phyloP scores from a whole-genome alignment of 2,888 invertebrate genomes.

The Brachyptera putata region DNA sequence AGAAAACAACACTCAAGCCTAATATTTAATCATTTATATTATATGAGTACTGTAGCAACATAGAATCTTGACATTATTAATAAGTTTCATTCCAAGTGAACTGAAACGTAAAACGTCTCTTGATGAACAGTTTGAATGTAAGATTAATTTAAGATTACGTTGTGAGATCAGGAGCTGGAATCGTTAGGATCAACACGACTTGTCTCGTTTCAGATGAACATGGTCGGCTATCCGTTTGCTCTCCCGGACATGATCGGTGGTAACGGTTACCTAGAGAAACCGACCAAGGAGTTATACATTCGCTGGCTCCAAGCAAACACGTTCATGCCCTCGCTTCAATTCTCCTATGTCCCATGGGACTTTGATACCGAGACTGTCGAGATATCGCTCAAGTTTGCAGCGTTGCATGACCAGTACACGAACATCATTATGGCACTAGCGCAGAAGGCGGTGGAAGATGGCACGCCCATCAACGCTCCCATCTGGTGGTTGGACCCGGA shows the following conservation, averaged over 20 bases:
- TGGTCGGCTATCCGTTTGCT: constrained; percentile 66
- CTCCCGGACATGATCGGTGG: constrained; percentile 79
- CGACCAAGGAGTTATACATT: constrained; percentile 63
- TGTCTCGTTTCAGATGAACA: constrained; percentile 42
- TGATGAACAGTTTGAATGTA: background rate
- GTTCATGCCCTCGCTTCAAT: constrained; percentile 76
- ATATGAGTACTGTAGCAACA: too few species aligned
- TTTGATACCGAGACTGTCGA: constrained; percentile 61
- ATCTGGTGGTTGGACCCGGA: constrained; percentile 80
- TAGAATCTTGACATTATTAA: too few species aligned
- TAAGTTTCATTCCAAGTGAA: too few species aligned
- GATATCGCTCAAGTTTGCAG: constrained; percentile 60
- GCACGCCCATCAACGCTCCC: constrained; percentile 72
- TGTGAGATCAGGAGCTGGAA: background rate
- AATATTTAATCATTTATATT: too few species aligned
- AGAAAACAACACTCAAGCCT: too few species aligned
- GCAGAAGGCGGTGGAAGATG: constrained; percentile 52
- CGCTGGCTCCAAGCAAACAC: constrained; percentile 75
- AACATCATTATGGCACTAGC: constrained; percentile 55
- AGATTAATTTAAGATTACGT: background rate
- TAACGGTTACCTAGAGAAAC: constrained; percentile 55
- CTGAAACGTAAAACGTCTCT: too few species aligned
- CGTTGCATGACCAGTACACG: constrained; percentile 60
- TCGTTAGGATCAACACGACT: too few species aligned
- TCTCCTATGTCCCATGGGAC: constrained; percentile 76